Evolutionary conservation across 2,113 vertebrate species (phyloP).

Genomic region (Eupsittula cactorum): DNA sequence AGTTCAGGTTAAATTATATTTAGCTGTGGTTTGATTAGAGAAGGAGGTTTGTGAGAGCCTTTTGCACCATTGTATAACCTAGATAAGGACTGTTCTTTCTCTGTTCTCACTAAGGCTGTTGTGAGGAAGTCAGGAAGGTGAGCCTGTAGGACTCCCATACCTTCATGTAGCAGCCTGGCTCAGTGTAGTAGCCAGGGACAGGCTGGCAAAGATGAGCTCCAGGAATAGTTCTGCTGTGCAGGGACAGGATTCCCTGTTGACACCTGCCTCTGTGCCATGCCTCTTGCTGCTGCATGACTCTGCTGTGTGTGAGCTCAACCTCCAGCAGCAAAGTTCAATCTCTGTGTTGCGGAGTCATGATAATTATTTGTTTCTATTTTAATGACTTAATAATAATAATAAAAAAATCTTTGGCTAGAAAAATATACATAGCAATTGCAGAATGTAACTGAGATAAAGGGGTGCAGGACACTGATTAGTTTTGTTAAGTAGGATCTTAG

Average conservation of each 20-base stretch:
- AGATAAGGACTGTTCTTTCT: background rate
- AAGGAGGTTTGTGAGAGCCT: background rate
- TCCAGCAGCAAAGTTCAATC: background rate
- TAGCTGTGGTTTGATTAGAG: background rate
- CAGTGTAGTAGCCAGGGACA: background rate
- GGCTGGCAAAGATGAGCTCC: background rate
- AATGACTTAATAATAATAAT: background rate
- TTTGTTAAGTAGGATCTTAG: background rate
- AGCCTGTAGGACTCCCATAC: background rate
- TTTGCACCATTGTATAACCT: background rate
- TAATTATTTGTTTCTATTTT: background rate
- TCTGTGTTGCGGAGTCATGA: background rate
- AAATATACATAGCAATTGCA: background rate
- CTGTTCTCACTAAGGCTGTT: background rate
- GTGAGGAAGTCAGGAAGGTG: background rate
- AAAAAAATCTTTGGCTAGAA: background rate
- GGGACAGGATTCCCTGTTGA: accelerated
- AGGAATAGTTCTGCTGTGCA: background rate
- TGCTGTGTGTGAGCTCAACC: accelerated
- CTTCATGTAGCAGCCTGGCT: background rate
- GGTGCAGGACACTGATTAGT: background rate
- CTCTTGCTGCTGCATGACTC: accelerated
- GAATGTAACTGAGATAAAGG: background rate
- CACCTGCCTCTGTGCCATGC: background rate
- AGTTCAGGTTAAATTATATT: background rate